Base-by-base conservation (phyloP, 2,888 invertebrate species). In the Trissoscelio sp. region DNA sequence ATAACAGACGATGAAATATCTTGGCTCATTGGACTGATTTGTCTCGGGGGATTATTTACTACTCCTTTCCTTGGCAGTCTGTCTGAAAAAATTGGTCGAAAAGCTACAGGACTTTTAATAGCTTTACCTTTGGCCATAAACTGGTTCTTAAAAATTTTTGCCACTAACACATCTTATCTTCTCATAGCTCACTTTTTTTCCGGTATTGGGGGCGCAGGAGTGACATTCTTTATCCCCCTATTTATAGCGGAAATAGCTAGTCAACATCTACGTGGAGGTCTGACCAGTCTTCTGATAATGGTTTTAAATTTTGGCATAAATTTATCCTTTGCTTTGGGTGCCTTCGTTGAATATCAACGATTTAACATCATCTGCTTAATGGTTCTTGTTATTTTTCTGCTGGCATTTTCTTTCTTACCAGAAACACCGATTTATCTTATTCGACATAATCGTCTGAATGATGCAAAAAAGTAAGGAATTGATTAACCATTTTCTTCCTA, bases 191-290 rank as follows among this genome's bases (percentile, higher is more conserved):
- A 94, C 58, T 92, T 95, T 48, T 84, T 95, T 0, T 91, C 93
- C 0, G 96, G 96, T 0, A 85, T 94, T 0, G 92, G 93, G 0
- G 93, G 93, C 0, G 94, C 94, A 0, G 92, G 93, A 0, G 89
- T 92, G 0, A 88, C 94, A 3, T 92, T 93, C 6, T 92, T 93
- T 28, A 92, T 92, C 0, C 94, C 95, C 0, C 92, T 95, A n/a
- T 94, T 93, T 87, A 92, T 94, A 20, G 93, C 93, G 0, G 96
- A 96, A 88, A 93, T 94, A 0, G 92, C 94, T 0, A 93, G 94
- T 28, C 92, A 92, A 84, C 87, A 89, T 70, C 85, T 93, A 28
- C 89, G 94, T 5, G 94, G 94, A 0, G 89, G 92, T 39, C 88
- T 94, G 0, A 93, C 93, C 3, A 92, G 93, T 4, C 89, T 93